Percentiles rank a stretch among this genome's conserved stretches.
Evolutionary conservation across 2,113 vertebrate species (phyloP).

Genomic region (Ranitomeya variabilis): DNA sequence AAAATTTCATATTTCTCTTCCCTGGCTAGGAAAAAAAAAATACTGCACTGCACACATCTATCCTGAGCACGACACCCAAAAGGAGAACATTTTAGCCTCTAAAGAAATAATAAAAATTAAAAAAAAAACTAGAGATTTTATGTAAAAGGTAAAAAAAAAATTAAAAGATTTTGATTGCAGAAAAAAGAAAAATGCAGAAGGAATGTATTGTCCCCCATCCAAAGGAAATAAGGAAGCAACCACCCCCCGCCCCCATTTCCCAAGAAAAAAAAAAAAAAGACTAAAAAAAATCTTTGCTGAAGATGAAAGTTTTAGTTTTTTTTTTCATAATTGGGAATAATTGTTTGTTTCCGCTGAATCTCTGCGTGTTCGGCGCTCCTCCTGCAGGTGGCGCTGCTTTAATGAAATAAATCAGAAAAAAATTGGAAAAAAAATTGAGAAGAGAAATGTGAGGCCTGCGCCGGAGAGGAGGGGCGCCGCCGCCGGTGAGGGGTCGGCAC

Average conservation of each 20-base stretch:
- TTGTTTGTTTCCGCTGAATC: constrained; percentile 74
- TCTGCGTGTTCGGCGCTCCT: constrained; percentile 73
- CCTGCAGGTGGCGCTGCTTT: constrained; percentile 87
- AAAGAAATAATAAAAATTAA: neutral
- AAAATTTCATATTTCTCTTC: constrained; percentile 10
- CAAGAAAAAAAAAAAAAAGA: too few species aligned
- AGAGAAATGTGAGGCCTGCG: constrained; percentile 60
- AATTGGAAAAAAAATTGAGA: constrained; percentile 68
- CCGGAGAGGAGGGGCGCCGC: neutral
- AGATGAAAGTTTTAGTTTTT: constrained; percentile 38
- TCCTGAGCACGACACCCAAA: neutral
- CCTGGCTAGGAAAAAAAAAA: neutral
- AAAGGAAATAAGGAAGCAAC: too few species aligned
- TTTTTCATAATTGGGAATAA: constrained; percentile 62
- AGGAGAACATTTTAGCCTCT: neutral
- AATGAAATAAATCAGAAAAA: constrained; percentile 70
- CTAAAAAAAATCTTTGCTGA: neutral
- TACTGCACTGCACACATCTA: neutral
- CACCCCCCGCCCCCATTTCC: neutral
- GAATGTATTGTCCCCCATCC: neutral
- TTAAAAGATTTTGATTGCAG: neutral
- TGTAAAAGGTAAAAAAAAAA: neutral
- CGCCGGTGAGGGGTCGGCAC: neutral
- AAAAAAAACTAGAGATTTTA: neutral
- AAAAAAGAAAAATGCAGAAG: neutral